These are phyloP conservation scores for Lophotis ruficrista DNA, from an alignment of 2,113 vertebrate genomes.

Conservation along the genomic window DNA sequence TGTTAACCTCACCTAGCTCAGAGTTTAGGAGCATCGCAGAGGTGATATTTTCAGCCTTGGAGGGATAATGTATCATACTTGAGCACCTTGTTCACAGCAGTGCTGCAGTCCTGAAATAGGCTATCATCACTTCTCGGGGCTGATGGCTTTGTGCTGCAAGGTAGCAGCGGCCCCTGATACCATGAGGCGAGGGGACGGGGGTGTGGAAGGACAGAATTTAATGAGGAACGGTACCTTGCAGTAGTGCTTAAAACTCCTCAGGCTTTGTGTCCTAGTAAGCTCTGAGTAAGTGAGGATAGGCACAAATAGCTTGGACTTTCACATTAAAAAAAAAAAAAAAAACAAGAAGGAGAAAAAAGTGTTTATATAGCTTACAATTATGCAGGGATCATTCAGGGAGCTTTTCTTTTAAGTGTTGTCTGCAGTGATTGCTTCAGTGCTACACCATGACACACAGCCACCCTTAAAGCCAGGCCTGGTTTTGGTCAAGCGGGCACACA, in stretches of 20 bases:
- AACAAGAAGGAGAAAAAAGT: background rate
- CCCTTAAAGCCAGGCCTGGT: background rate
- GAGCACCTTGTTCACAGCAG: slow-evolving; percentile 68
- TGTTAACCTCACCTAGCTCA: slow-evolving; percentile 48
- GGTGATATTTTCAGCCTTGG: slow-evolving; percentile 58
- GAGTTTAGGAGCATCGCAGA: slow-evolving; percentile 15
- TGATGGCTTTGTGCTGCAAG: slow-evolving; percentile 55
- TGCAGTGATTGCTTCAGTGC: background rate
- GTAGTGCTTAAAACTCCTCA: background rate
- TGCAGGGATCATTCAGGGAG: background rate
- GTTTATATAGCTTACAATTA: background rate
- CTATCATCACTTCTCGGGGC: slow-evolving; percentile 47
- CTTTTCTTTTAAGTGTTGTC: background rate
- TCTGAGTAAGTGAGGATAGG: background rate
- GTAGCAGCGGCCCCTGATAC: background rate
- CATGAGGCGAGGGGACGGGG: background rate
- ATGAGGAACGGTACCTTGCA: slow-evolving; percentile 1
- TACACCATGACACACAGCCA: background rate
- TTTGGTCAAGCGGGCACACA: background rate
- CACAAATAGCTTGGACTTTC: background rate
- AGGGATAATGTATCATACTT: slow-evolving; percentile 63
- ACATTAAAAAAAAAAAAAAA: background rate
- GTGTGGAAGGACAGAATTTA: slow-evolving; percentile 45
- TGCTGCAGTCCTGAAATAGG: slow-evolving; percentile 40
- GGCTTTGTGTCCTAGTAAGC: background rate